A percentile compares a stretch with the other conserved stretches of the same genome.
phyloP scores from a whole-genome alignment of 2,888 invertebrate species.

The Pteria penguin region DNA sequence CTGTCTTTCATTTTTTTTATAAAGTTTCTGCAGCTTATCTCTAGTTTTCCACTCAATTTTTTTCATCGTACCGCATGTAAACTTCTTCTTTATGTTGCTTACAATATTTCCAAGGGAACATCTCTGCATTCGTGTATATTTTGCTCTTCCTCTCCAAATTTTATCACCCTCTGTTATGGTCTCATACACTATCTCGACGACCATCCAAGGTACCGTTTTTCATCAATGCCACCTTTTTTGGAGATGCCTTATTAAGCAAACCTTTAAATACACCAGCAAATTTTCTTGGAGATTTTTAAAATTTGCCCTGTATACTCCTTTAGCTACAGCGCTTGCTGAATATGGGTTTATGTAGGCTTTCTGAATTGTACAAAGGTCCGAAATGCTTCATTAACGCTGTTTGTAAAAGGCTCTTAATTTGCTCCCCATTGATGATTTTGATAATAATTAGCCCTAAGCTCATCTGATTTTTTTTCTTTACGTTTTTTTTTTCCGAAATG shows the following conservation, averaged over 20 bases:
- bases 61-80: no score
- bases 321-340: conserved; percentile 27
- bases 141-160: conserved; percentile 6
- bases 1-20: no score
- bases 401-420: no score
- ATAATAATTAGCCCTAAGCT: not conserved
- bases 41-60: not conserved
- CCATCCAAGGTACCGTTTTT: no score
- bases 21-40: not conserved
- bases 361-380: no score
- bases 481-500: conserved; percentile 3
- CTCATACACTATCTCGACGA: no score
- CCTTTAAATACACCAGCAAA: conserved; percentile 33
- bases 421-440: no score
- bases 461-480: not conserved
- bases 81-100: conserved; percentile 2
- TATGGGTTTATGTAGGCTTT: no score
- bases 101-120: not conserved
- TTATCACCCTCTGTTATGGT: conserved; percentile 9
- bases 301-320: conserved; percentile 35
- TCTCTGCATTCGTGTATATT: not conserved
- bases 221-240: conserved; percentile 19
- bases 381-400: no score
- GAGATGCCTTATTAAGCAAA: conserved; percentile 19
- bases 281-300: conserved; percentile 30